Evolutionary conservation across 2,113 vertebrate species (phyloP).

Genomic region (Thunnus maccoyii): DNA sequence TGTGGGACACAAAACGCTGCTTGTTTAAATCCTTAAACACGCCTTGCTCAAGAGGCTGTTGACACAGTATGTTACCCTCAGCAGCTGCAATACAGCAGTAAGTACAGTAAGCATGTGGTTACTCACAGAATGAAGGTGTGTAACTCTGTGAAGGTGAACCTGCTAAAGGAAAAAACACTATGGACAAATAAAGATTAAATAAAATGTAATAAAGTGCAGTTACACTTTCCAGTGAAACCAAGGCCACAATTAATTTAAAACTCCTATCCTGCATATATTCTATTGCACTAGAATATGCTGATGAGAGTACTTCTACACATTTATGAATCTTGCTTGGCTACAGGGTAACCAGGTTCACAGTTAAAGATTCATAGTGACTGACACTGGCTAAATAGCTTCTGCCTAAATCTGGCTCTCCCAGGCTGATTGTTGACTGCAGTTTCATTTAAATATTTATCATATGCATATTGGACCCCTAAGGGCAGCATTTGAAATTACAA

Average conservation of each 20-base stretch:
- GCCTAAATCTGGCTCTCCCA: slow-evolving; percentile 63
- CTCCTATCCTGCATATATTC: slow-evolving; percentile 2
- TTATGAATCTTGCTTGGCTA: slow-evolving; percentile 47
- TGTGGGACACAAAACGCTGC: neutral
- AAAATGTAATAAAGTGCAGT: slow-evolving; percentile 11
- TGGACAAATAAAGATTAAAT: neutral
- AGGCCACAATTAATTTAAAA: slow-evolving; percentile 8
- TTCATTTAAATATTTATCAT: slow-evolving; percentile 86
- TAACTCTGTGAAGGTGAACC: neutral
- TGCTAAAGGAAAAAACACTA: neutral
- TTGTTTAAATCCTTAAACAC: slow-evolving; percentile 1
- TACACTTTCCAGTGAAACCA: slow-evolving; percentile 10
- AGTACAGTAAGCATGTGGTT: neutral
- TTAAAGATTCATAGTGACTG: slow-evolving; percentile 70
- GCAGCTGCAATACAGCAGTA: neutral
- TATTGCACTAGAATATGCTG: slow-evolving; percentile 35
- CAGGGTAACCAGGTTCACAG: slow-evolving; percentile 49
- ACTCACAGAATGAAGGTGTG: neutral
- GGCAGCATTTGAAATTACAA: slow-evolving; percentile 83
- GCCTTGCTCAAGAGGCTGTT: neutral
- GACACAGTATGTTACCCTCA: neutral
- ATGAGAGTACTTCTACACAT: slow-evolving; percentile 44
- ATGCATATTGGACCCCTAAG: slow-evolving; percentile 81
- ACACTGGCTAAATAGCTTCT: slow-evolving; percentile 64
- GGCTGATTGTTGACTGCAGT: slow-evolving; percentile 76